Percentiles rank a stretch among this genome's conserved stretches.
phyloP scores from a whole-genome alignment of 2,888 invertebrate species.

The Bellardia bayeri region DNA sequence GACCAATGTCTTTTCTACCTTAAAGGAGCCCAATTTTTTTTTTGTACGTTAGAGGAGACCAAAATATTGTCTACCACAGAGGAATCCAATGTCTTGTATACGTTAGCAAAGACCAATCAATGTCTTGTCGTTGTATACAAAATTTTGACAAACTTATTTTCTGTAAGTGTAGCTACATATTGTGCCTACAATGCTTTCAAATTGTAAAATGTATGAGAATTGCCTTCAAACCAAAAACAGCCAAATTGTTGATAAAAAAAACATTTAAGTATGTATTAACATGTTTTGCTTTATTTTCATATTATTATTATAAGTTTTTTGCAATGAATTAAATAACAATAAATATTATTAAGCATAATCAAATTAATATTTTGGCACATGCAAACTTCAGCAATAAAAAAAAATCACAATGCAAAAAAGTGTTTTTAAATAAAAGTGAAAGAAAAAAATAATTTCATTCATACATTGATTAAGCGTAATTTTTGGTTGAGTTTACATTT shows the following conservation, averaged over 20 bases:
- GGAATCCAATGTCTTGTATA: too few relatives aligned
- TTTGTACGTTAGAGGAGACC: too few relatives aligned
- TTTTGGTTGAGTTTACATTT: conserved; percentile 15
- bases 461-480: conserved; percentile 54
- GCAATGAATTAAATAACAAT: conserved; percentile 48
- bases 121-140: too few relatives aligned
- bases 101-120: too few relatives aligned
- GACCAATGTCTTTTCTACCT: too few relatives aligned
- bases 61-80: too few relatives aligned
- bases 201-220: conserved; percentile 25
- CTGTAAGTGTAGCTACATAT: neutral
- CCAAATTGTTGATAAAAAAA: conserved; percentile 47
- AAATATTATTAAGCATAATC: conserved; percentile 41
- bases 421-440: too few relatives aligned
- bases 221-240: conserved; percentile 38
- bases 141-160: too few relatives aligned
- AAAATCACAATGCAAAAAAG: neutral
- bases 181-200: conserved; percentile 3
- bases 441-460: conserved; percentile 45
- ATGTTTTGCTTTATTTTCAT: too few relatives aligned
- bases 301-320: neutral
- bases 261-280: too few relatives aligned
- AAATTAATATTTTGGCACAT: conserved; percentile 45
- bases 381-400: conserved; percentile 3
- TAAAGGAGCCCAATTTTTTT: too few relatives aligned